These are phyloP conservation scores for Indicator indicator DNA, from an alignment of 2,113 vertebrate species.

Conservation along the genomic window DNA sequence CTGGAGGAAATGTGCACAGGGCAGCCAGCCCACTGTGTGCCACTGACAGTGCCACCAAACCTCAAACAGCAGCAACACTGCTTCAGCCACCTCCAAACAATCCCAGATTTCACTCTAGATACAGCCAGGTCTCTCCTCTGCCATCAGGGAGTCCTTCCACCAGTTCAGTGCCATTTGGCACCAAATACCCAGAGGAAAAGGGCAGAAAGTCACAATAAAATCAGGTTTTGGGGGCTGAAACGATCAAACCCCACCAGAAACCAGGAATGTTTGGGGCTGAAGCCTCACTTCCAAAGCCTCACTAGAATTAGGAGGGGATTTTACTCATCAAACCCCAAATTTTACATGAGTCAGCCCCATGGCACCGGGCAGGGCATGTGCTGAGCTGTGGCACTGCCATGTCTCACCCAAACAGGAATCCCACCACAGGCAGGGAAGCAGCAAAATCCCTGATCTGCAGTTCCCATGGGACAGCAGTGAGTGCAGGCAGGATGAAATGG, in stretches of 20 bases:
- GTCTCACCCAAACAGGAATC: fast-evolving
- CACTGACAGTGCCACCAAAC: neutral
- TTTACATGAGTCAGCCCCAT: fast-evolving
- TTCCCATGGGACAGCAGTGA: neutral
- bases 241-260: neutral
- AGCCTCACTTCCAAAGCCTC: neutral
- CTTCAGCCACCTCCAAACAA: neutral
- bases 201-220: neutral
- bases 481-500: neutral
- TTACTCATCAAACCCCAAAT: neutral
- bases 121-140: neutral
- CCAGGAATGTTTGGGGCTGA: neutral
- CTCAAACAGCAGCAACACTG: neutral
- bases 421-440: neutral
- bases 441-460: neutral
- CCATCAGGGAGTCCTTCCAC: neutral
- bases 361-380: neutral
- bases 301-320: neutral
- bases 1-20: neutral
- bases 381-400: neutral
- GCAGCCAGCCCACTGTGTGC: neutral
- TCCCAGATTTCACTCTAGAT: fast-evolving
- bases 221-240: neutral
- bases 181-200: neutral
- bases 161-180: neutral